These are phyloP conservation scores for Octopus bimaculoides DNA, from an alignment of 1,140 invertebrate species.

Conservation along the genomic window DNA sequence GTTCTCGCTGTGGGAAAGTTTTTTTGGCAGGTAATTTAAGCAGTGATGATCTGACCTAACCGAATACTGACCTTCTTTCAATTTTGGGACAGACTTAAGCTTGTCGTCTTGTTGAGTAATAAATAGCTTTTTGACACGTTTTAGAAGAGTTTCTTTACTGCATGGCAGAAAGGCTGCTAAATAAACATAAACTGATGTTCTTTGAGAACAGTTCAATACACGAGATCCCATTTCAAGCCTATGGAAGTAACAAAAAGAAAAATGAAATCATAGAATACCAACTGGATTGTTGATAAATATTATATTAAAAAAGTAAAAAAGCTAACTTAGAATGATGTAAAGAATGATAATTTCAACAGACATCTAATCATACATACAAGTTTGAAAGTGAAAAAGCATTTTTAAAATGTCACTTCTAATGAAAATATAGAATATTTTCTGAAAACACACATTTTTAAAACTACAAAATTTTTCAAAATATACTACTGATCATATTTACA, in stretches of 20 bases:
- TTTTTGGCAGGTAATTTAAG: too few relatives aligned
- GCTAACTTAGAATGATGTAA: conserved; percentile 8
- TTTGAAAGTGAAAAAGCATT: too few relatives aligned
- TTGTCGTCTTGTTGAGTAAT: conserved; percentile 63
- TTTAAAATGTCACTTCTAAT: too few relatives aligned
- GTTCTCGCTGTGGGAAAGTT: too few relatives aligned
- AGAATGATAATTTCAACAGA: too few relatives aligned
- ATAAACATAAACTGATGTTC: conserved; percentile 65
- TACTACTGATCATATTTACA: too few relatives aligned
- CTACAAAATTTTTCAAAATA: too few relatives aligned
- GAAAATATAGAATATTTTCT: too few relatives aligned
- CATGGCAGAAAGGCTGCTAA: conserved; percentile 66
- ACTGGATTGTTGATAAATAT: too few relatives aligned
- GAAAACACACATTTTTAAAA: too few relatives aligned
- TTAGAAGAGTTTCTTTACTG: conserved; percentile 69
- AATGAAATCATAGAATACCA: background rate
- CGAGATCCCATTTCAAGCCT: conserved; percentile 66
- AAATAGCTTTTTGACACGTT: conserved; percentile 67
- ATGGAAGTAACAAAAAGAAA: conserved; percentile 22
- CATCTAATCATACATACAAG: too few relatives aligned
- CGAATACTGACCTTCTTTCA: conserved; percentile 53
- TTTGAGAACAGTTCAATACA: conserved; percentile 50
- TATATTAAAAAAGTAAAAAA: conserved; percentile 15
- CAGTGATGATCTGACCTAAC: background rate
- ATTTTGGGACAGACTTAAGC: conserved; percentile 59